phyloP scores from a whole-genome alignment of 2,113 vertebrate species.

The Lophura nycthemera region DNA sequence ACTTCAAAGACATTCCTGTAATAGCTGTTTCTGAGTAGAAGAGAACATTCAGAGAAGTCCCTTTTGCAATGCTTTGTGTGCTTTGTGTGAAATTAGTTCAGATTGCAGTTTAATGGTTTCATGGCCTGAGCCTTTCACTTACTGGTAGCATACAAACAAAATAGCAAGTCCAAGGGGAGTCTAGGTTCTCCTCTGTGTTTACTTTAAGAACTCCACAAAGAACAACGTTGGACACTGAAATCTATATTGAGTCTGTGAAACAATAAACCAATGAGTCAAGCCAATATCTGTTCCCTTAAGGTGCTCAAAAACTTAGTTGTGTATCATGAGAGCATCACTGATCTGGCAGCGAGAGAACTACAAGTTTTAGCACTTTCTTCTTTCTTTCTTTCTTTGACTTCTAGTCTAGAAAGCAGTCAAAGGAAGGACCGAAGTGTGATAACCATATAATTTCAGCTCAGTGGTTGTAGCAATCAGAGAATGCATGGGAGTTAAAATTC shows the following conservation, averaged over 20 bases:
- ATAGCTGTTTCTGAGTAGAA: not conserved
- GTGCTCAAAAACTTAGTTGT: not conserved
- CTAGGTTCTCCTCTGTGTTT: not conserved
- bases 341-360: not conserved
- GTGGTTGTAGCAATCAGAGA: not conserved
- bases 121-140: not conserved
- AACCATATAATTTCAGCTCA: conserved; percentile 1
- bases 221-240: not conserved
- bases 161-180: accelerated
- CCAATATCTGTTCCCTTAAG: not conserved
- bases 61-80: not conserved
- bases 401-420: not conserved
- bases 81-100: not conserved
- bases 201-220: not conserved
- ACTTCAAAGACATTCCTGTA: not conserved
- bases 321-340: not conserved
- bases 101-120: not conserved
- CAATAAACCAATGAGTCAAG: not conserved
- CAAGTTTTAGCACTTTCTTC: not conserved
- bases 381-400: not conserved
- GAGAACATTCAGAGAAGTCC: not conserved
- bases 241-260: not conserved
- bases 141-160: not conserved
- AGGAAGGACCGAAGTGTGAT: not conserved
- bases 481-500: conserved; percentile 32